A percentile compares a stretch with the other conserved stretches of the same genome.
Conservation (phyloP, 2,888 invertebrate genomes). For the Ectropis crepuscularia region DNA sequence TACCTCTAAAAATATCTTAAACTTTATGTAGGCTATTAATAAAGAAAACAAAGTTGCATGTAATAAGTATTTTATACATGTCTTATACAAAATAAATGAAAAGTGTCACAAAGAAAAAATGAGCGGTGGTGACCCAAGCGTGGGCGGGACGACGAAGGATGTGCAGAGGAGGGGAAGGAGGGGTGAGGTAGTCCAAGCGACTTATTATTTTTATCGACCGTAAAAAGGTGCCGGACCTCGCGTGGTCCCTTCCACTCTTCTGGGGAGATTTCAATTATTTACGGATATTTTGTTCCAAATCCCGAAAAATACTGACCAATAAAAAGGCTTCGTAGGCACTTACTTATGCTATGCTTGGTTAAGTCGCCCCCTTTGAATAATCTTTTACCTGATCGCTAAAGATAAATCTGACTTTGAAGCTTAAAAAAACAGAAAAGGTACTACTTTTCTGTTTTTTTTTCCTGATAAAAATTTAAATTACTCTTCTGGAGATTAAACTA, state of each 20-base stretch:
- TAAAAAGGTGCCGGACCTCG: constrained; percentile 79
- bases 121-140: constrained; percentile 76
- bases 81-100: constrained; percentile 49
- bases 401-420: constrained; percentile 19
- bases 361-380: constrained; percentile 44
- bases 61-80: neutral
- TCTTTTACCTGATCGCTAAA: constrained; percentile 22
- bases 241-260: constrained; percentile 71
- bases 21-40: no score
- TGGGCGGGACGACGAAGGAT: constrained; percentile 53
- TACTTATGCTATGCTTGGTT: constrained; percentile 58
- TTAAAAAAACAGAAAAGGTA: no score
- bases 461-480: no score
- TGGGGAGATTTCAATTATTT: constrained; percentile 77
- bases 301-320: constrained; percentile 71
- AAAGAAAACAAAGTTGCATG: neutral
- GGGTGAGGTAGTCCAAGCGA: constrained; percentile 55
- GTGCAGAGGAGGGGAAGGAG: constrained; percentile 35
- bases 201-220: constrained; percentile 82
- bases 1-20: no score
- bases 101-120: constrained; percentile 74
- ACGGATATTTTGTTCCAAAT: constrained; percentile 76
- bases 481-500: no score
- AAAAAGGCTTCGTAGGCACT: constrained; percentile 62
- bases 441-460: no score